Evolutionary conservation across 2,888 invertebrate genomes (phyloP).

Genomic region (Reticulitermes lucifugus): DNA sequence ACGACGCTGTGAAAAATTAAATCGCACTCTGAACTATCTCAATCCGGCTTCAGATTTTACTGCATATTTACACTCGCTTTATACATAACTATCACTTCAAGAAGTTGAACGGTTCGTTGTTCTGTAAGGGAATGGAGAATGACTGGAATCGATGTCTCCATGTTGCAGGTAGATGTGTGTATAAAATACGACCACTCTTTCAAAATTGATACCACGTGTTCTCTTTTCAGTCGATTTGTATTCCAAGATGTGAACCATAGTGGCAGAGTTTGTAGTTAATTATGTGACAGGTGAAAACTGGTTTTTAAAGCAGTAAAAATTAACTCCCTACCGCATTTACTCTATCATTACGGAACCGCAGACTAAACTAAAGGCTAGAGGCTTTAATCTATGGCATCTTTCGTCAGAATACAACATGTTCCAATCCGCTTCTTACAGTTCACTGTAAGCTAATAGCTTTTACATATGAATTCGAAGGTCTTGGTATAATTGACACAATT

Average conservation of each 20-base stretch:
- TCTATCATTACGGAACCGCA: neutral
- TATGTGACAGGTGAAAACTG: neutral
- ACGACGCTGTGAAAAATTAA: too few species aligned
- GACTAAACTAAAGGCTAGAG: neutral
- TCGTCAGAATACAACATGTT: neutral
- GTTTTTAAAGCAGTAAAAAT: neutral
- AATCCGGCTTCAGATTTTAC: too few species aligned
- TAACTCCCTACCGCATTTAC: neutral
- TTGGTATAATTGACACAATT: neutral
- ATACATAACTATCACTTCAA: too few species aligned
- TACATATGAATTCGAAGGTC: neutral
- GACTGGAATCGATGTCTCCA: neutral
- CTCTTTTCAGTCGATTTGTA: neutral
- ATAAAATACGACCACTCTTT: neutral
- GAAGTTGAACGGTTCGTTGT: too few species aligned
- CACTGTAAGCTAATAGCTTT: neutral
- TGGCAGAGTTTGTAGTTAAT: conserved; percentile 1
- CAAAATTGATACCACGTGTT: neutral
- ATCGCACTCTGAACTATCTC: too few species aligned
- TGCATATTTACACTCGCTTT: too few species aligned
- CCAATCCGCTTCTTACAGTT: neutral
- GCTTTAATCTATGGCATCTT: neutral
- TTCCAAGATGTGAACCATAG: neutral
- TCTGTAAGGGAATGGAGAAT: too few species aligned
- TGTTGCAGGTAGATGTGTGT: neutral